Evolutionary conservation across 2,113 vertebrate genomes (phyloP).

Genomic region (Zingel zingel): DNA sequence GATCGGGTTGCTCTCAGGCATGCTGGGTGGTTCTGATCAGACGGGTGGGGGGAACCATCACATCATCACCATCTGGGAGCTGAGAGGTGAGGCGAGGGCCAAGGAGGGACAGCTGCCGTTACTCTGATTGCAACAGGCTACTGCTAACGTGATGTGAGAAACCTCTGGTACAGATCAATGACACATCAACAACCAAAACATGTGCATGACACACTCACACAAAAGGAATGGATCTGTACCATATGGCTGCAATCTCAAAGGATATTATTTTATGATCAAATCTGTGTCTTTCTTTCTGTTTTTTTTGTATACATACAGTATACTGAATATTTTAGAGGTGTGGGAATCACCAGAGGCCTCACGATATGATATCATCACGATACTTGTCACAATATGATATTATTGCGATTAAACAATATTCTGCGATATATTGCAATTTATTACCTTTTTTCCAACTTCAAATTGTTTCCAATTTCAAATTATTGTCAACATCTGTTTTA

Average conservation of each 20-base stretch:
- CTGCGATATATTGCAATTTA: too few relatives aligned
- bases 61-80: slow-evolving; percentile 30
- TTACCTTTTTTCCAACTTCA: too few relatives aligned
- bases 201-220: background rate
- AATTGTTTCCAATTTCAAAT: too few relatives aligned
- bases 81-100: slow-evolving; percentile 30
- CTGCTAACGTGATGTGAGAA: background rate
- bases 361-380: too few relatives aligned
- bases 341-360: too few relatives aligned
- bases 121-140: slow-evolving; percentile 8
- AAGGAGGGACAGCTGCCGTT: slow-evolving; percentile 52
- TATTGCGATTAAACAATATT: too few relatives aligned
- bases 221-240: background rate
- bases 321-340: too few relatives aligned
- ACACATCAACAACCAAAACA: background rate
- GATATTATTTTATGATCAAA: background rate
- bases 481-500: too few relatives aligned
- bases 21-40: slow-evolving; percentile 38
- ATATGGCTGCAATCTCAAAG: background rate
- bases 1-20: slow-evolving; percentile 42
- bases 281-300: background rate
- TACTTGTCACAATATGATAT: too few relatives aligned
- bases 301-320: too few relatives aligned
- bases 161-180: slow-evolving; percentile 3
- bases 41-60: background rate